A percentile compares a stretch with the other conserved stretches of the same genome.
phyloP scores from a whole-genome alignment of 2,888 invertebrate species.

The Napeogenes inachia region DNA sequence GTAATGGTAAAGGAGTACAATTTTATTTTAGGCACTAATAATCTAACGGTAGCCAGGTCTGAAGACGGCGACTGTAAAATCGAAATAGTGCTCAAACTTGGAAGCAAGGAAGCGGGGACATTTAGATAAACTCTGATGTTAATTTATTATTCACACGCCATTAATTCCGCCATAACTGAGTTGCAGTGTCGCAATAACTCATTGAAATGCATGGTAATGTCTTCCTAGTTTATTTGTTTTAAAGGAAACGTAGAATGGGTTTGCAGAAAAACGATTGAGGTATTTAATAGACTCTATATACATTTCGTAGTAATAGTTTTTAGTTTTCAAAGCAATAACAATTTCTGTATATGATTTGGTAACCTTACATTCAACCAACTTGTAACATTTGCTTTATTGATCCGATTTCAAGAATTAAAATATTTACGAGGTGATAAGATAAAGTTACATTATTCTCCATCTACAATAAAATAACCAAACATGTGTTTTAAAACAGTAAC shows the following conservation, averaged over 20 bases:
- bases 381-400: too few relatives aligned
- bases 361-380: too few relatives aligned
- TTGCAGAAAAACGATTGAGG: conserved; percentile 4
- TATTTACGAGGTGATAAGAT: background rate
- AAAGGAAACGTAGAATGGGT: conserved; percentile 12
- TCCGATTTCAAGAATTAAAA: background rate
- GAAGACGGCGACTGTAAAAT: conserved; percentile 16
- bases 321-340: too few relatives aligned
- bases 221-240: conserved; percentile 31
- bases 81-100: conserved; percentile 25
- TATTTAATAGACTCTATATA: background rate
- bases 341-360: too few relatives aligned
- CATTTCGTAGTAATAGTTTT: too few relatives aligned
- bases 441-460: background rate
- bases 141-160: conserved; percentile 68
- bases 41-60: conserved; percentile 1
- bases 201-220: conserved; percentile 50
- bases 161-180: conserved; percentile 51
- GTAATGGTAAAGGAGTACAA: too few relatives aligned
- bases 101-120: conserved; percentile 50
- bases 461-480: background rate
- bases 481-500: background rate
- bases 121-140: conserved; percentile 63
- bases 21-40: background rate
- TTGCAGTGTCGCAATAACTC: conserved; percentile 45